Evolutionary conservation across 37 sponge, comb jelly and placozoan genomes (phyloP).

Genomic region (Aphrocallistes beatrix): DNA sequence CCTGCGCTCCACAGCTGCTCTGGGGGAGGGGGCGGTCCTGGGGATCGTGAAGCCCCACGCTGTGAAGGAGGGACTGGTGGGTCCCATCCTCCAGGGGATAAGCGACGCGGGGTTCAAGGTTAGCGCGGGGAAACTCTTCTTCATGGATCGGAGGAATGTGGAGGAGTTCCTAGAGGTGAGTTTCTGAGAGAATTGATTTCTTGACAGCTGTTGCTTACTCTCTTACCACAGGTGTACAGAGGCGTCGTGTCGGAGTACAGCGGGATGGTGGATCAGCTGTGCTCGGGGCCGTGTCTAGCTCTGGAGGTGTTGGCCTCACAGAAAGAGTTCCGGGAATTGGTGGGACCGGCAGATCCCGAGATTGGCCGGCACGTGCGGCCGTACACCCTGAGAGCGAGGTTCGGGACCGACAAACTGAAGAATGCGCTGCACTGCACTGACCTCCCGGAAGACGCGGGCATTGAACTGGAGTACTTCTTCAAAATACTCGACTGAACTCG

Average conservation of each 20-base stretch:
- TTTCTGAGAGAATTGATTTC: background rate
- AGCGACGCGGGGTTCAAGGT: slow-evolving; percentile 35
- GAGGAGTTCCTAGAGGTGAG: slow-evolving; percentile 72
- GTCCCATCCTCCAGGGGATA: slow-evolving; percentile 66
- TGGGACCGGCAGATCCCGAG: slow-evolving; percentile 86
- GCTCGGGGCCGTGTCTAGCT: slow-evolving; percentile 92
- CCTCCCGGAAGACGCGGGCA: slow-evolving; percentile 71
- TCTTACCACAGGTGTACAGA: slow-evolving; percentile 50
- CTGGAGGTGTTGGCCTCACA: slow-evolving; percentile 72
- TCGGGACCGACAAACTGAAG: slow-evolving; percentile 75
- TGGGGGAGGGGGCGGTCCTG: slow-evolving; percentile 20
- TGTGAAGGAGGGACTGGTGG: slow-evolving; percentile 52
- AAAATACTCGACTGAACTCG: slow-evolving; percentile 47
- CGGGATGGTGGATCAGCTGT: slow-evolving; percentile 76
- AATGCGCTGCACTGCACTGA: slow-evolving; percentile 96
- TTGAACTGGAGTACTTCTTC: slow-evolving; percentile 88
- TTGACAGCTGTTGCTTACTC: background rate
- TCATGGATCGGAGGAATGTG: slow-evolving; percentile 75
- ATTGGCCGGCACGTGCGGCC: slow-evolving; percentile 83
- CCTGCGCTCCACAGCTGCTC: background rate
- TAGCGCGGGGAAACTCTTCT: slow-evolving; percentile 43
- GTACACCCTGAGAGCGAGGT: slow-evolving; percentile 75
- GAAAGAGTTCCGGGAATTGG: slow-evolving; percentile 49
- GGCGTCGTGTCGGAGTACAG: slow-evolving; percentile 90
- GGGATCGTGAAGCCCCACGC: slow-evolving; percentile 91